phyloP scores from a whole-genome alignment of 1,140 invertebrate genomes.

The Aphaenogaster ashmeadi region DNA sequence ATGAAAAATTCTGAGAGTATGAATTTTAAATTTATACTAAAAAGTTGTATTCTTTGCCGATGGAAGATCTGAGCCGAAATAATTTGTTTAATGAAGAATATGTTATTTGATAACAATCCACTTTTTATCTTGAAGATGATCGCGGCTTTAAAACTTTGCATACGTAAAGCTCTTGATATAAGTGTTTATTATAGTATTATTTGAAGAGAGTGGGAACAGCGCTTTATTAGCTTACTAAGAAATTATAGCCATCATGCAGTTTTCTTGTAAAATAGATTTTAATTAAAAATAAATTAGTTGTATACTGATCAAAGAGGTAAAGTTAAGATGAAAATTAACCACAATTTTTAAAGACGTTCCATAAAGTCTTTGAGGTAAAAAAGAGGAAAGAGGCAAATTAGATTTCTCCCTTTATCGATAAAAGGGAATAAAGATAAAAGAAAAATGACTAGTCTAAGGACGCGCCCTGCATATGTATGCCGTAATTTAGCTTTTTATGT shows the following conservation, averaged over 20 bases:
- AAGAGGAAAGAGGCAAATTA: not conserved
- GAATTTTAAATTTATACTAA: not conserved
- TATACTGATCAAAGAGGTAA: not conserved
- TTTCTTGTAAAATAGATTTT: not conserved
- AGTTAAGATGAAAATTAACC: not conserved
- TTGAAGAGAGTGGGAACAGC: not conserved
- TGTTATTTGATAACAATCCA: not conserved
- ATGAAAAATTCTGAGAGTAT: not conserved
- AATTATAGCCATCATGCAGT: not conserved
- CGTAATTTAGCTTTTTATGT: not conserved
- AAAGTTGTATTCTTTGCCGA: not conserved
- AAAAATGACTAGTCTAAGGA: not conserved
- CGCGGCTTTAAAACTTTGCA: not conserved
- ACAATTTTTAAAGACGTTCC: not conserved
- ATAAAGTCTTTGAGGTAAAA: not conserved
- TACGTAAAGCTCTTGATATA: not conserved
- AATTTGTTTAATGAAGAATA: not conserved
- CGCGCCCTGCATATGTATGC: not conserved
- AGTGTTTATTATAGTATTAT: not conserved
- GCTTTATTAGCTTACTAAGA: not conserved
- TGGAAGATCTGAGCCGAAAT: not conserved
- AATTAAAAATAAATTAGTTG: not conserved
- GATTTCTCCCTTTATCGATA: not conserved
- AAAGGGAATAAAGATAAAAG: conserved; percentile 12
- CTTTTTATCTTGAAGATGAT: not conserved